phyloP scores from a whole-genome alignment of 64 coral and sea anemone species.

The Stichodactyla mertensii region DNA sequence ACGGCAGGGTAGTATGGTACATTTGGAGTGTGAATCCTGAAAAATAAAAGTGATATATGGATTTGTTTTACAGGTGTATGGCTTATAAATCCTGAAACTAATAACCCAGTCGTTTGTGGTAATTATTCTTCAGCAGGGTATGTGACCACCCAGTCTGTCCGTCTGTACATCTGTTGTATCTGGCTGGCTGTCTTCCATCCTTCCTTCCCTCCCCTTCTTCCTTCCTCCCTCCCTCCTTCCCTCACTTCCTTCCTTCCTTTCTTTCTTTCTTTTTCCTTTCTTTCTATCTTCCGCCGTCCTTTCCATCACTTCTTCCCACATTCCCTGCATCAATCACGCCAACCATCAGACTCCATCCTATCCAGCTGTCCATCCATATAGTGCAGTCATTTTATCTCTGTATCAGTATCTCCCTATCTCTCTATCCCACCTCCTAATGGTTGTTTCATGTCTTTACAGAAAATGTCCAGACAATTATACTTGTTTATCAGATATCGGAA shows the following conservation, averaged over 20 bases:
- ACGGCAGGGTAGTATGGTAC: too few relatives aligned
- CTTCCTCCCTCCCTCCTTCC: background rate
- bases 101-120: constrained; percentile 47
- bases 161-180: too few relatives aligned
- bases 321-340: too few relatives aligned
- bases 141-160: background rate
- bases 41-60: background rate
- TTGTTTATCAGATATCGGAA: constrained; percentile 61
- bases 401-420: background rate
- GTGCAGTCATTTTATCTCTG: background rate
- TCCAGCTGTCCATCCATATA: background rate
- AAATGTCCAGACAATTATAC: constrained; percentile 79
- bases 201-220: background rate
- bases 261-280: background rate
- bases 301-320: background rate
- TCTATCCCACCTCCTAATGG: background rate
- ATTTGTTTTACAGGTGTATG: constrained; percentile 33
- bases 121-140: constrained; percentile 72
- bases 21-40: too few relatives aligned
- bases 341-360: background rate
- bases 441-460: background rate
- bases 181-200: too few relatives aligned
- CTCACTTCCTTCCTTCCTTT: background rate
- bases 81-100: constrained; percentile 23
- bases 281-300: background rate